Evolutionary conservation across 2,113 vertebrate genomes (phyloP).

Genomic region (Gobius niger): DNA sequence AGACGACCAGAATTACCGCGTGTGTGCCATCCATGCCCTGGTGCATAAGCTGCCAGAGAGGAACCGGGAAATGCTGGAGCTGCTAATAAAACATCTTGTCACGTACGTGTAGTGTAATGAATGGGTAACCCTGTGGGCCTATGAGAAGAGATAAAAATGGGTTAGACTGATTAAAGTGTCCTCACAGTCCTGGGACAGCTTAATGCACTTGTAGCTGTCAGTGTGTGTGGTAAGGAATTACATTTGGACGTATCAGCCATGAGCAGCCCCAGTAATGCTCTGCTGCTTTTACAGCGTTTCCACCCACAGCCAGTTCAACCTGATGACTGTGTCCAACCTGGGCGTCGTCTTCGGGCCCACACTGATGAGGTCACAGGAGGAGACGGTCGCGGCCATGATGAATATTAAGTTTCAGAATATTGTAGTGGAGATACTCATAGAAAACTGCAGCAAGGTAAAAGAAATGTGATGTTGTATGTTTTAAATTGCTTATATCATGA

Average conservation of each 20-base stretch:
- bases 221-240: neutral
- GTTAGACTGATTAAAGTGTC: slow-evolving; percentile 28
- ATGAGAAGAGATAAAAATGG: slow-evolving; percentile 12
- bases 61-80: slow-evolving; percentile 95
- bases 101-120: slow-evolving; percentile 75
- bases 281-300: slow-evolving; percentile 81
- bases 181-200: neutral
- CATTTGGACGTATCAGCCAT: neutral
- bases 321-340: slow-evolving; percentile 97
- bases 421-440: slow-evolving; percentile 95
- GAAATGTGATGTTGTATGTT: neutral
- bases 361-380: slow-evolving; percentile 95
- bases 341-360: slow-evolving; percentile 98
- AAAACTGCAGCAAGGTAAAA: slow-evolving; percentile 92
- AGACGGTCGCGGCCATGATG: slow-evolving; percentile 99
- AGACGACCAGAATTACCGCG: slow-evolving; percentile 94
- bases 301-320: slow-evolving; percentile 89
- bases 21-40: slow-evolving; percentile 89
- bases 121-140: slow-evolving; percentile 21
- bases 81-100: slow-evolving; percentile 92
- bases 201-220: slow-evolving; percentile 11
- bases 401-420: slow-evolving; percentile 99
- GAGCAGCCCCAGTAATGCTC: neutral
- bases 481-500: too few relatives aligned
- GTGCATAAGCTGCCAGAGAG: slow-evolving; percentile 91